Conservation (phyloP, 53 echinoderm and acorn worm species). For the Echinometra lucunter region DNA sequence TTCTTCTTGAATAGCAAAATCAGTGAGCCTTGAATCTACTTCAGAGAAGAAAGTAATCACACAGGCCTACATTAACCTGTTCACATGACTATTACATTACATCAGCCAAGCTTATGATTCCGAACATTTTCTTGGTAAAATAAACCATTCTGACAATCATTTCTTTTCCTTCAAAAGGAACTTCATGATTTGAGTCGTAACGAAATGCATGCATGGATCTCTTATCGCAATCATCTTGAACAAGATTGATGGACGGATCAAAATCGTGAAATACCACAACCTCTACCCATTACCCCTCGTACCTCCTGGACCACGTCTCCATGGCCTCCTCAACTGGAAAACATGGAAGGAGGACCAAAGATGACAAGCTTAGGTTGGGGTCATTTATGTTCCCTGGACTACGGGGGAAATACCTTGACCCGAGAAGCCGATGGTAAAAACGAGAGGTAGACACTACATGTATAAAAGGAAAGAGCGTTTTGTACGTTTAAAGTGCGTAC, state of each 20-base stretch:
- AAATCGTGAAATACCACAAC: background rate
- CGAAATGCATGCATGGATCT: background rate
- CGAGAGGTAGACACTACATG: background rate
- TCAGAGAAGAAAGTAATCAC: too few relatives aligned
- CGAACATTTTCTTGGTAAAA: too few relatives aligned
- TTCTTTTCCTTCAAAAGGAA: background rate
- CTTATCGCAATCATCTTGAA: conserved; percentile 49
- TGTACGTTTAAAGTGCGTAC: background rate
- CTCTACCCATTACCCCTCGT: background rate
- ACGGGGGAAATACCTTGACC: conserved; percentile 37
- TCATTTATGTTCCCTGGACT: conserved; percentile 25
- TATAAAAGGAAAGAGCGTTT: background rate
- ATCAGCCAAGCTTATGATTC: too few relatives aligned
- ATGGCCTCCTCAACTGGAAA: background rate
- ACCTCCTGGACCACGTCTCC: background rate
- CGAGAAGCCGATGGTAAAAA: background rate
- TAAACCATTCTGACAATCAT: background rate
- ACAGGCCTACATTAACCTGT: too few relatives aligned
- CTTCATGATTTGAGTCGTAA: background rate
- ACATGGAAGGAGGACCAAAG: background rate
- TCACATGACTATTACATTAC: too few relatives aligned
- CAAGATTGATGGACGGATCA: conserved; percentile 46
- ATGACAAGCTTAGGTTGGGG: conserved; percentile 27
- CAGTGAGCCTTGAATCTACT: too few relatives aligned
- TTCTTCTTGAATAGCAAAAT: too few relatives aligned